Evolutionary conservation across 2,797 vertebrate species (phyloP).

Genomic region (Scolopax rusticola): DNA sequence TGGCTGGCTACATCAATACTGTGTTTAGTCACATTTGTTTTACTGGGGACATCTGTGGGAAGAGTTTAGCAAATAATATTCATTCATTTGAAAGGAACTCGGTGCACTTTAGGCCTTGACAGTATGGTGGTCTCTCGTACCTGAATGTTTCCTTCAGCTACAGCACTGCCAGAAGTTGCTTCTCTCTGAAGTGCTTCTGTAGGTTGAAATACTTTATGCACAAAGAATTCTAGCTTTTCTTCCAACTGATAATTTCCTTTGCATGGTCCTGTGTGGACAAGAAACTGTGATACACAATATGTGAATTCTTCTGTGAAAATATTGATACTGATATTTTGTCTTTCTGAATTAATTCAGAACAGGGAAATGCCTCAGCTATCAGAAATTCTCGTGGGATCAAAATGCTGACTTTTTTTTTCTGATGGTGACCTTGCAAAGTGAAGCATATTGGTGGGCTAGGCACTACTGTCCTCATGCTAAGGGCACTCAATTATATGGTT

Average conservation of each 20-base stretch:
- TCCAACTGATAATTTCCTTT: not conserved
- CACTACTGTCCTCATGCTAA: not conserved
- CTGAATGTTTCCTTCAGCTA: not conserved
- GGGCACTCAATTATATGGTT: not conserved
- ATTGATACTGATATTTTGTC: not conserved
- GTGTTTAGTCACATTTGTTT: slow-evolving; percentile 72
- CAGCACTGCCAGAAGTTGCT: not conserved
- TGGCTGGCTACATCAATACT: slow-evolving; percentile 62
- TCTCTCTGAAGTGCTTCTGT: not conserved
- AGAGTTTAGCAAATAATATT: slow-evolving; percentile 58
- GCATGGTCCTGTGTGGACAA: accelerated
- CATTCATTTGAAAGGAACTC: slow-evolving; percentile 37
- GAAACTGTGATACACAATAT: not conserved
- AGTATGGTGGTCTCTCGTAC: not conserved
- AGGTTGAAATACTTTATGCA: not conserved
- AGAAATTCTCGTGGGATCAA: not conserved
- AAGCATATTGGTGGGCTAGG: not conserved
- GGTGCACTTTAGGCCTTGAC: slow-evolving; percentile 57
- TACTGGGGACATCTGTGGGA: slow-evolving; percentile 51
- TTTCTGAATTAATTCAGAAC: not conserved
- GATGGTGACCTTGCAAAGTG: not conserved
- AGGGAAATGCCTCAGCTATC: not conserved
- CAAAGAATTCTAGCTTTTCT: not conserved
- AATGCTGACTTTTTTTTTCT: not conserved
- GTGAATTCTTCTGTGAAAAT: not conserved